Percentiles rank a stretch among this genome's conserved stretches.
phyloP scores from a whole-genome alignment of 1,140 invertebrate species.

The Muscidifurax raptorellus region DNA sequence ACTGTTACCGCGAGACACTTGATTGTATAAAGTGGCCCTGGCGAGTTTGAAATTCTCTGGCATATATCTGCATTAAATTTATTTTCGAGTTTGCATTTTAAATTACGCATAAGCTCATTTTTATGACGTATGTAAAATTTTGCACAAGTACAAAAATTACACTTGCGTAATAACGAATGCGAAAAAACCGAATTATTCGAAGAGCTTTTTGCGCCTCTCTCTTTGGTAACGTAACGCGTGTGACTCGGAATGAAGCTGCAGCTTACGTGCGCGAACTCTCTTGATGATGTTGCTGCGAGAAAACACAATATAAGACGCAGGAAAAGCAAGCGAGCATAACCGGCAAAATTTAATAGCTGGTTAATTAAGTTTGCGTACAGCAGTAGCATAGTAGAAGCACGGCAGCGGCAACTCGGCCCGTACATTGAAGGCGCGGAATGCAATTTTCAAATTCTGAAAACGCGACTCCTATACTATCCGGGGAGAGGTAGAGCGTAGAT shows the following conservation, averaged over 20 bases:
- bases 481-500: too few relatives aligned
- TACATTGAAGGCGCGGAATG: slow-evolving; percentile 57
- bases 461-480: slow-evolving; percentile 30
- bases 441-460: slow-evolving; percentile 70
- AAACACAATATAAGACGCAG: neutral
- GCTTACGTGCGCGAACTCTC: too few relatives aligned
- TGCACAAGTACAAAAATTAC: neutral
- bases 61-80: neutral
- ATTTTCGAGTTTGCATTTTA: slow-evolving; percentile 5
- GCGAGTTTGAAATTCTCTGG: neutral
- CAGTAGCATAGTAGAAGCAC: too few relatives aligned
- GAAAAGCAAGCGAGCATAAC: too few relatives aligned
- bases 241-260: neutral
- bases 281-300: neutral
- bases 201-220: neutral
- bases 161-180: neutral
- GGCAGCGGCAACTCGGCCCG: neutral
- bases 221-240: neutral
- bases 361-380: slow-evolving; percentile 40
- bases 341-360: slow-evolving; percentile 28
- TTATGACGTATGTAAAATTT: neutral
- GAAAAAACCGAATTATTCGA: neutral
- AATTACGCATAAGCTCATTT: neutral
- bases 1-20: neutral
- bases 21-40: neutral